Evolutionary conservation across 1,140 invertebrate species (phyloP).

Genomic region (Drosophila sturtevanti): DNA sequence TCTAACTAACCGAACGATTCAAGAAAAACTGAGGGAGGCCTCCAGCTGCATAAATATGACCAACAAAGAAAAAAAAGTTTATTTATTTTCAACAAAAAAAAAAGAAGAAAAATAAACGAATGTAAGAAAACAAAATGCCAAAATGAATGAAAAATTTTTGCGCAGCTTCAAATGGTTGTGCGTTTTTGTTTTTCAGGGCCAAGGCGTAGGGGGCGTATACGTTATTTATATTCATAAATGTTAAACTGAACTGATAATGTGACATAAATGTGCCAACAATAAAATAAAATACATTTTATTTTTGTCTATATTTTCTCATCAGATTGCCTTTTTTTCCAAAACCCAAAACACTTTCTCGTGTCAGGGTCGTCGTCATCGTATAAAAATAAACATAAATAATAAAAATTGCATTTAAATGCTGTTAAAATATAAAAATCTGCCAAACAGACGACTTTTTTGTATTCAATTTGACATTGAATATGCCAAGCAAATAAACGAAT

Average conservation of each 20-base stretch:
- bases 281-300: slow-evolving; percentile 27
- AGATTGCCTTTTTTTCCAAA: not conserved
- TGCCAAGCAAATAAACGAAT: not conserved
- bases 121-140: slow-evolving; percentile 1
- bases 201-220: slow-evolving; percentile 57
- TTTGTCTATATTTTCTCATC: slow-evolving; percentile 3
- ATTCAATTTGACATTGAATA: slow-evolving; percentile 40
- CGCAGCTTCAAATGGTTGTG: slow-evolving; percentile 30
- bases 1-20: not conserved
- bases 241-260: slow-evolving; percentile 28
- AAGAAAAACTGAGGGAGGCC: slow-evolving; percentile 9
- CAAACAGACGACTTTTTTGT: not conserved
- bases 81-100: slow-evolving; percentile 53
- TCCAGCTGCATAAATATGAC: slow-evolving; percentile 67
- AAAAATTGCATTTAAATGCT: slow-evolving; percentile 41
- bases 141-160: slow-evolving; percentile 46
- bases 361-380: slow-evolving; percentile 30
- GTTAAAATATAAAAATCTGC: slow-evolving; percentile 18
- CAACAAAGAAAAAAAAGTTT: slow-evolving; percentile 1
- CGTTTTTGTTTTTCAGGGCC: slow-evolving; percentile 42
- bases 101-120: not conserved
- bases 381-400: slow-evolving; percentile 38
- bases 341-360: slow-evolving; percentile 27
- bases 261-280: slow-evolving; percentile 51
- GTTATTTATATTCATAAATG: slow-evolving; percentile 24